These are phyloP conservation scores for Salmo trutta DNA, from an alignment of 2,797 vertebrate genomes.

Conservation along the genomic window DNA sequence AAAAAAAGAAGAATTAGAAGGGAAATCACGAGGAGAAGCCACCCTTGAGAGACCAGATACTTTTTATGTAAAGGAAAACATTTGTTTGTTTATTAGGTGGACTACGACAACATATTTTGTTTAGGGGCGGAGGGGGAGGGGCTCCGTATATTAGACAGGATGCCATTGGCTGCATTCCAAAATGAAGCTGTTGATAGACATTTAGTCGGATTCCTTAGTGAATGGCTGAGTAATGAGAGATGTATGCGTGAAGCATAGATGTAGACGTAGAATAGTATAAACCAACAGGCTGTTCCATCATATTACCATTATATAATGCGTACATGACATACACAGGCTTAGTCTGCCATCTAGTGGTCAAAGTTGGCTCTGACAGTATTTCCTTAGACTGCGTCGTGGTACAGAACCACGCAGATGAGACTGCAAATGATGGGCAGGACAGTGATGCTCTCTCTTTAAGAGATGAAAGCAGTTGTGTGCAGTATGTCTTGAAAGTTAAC, in stretches of 20 bases:
- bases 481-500: slow-evolving; percentile 15
- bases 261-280: not conserved
- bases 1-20: slow-evolving; percentile 49
- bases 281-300: not conserved
- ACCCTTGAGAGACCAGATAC: slow-evolving; percentile 61
- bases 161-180: not conserved
- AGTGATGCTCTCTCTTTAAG: not conserved
- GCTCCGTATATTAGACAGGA: not conserved
- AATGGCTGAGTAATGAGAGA: not conserved
- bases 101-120: no score
- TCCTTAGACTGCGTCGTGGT: not conserved
- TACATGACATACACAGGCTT: slow-evolving; percentile 49
- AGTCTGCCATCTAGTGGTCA: slow-evolving; percentile 72
- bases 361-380: slow-evolving; percentile 17
- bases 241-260: not conserved
- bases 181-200: not conserved
- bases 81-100: not conserved
- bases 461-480: slow-evolving; percentile 19
- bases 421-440: not conserved
- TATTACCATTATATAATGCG: not conserved
- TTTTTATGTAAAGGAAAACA: slow-evolving; percentile 6
- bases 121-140: no score
- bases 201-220: not conserved
- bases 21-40: slow-evolving; percentile 72
- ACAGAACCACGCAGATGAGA: not conserved